Evolutionary conservation across 2,113 vertebrate species (phyloP).

Genomic region (Eidolon helvum): DNA sequence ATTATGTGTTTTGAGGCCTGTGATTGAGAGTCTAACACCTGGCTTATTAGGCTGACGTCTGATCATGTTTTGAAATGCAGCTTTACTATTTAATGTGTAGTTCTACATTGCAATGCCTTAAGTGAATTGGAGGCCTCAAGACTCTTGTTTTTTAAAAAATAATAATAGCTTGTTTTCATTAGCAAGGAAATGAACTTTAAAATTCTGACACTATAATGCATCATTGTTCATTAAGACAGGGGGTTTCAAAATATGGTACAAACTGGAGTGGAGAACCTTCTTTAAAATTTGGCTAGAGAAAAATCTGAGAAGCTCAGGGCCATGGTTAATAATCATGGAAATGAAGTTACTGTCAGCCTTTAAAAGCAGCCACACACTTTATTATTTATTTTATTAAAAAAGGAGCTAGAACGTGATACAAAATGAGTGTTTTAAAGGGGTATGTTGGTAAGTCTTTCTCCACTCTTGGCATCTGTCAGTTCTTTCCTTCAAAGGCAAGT

Average conservation of each 20-base stretch:
- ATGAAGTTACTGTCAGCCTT: neutral
- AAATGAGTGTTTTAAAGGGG: neutral
- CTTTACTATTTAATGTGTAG: neutral
- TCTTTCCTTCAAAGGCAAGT: neutral
- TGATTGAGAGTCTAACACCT: constrained; percentile 71
- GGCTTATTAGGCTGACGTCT: constrained; percentile 64
- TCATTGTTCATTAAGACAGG: neutral
- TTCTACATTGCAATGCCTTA: neutral
- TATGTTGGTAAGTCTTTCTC: neutral
- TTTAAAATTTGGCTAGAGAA: neutral
- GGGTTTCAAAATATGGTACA: neutral
- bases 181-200: constrained; percentile 1
- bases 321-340: neutral
- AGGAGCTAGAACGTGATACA: neutral
- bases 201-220: neutral
- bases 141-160: constrained; percentile 48
- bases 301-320: neutral
- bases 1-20: constrained; percentile 63
- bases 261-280: neutral
- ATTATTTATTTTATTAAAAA: neutral
- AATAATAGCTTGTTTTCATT: constrained; percentile 55
- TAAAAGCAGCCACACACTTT: neutral
- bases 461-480: neutral
- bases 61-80: constrained; percentile 43
- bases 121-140: neutral